Evolutionary conservation across 2,113 vertebrate genomes (phyloP).

Genomic region (Dermatemys mawii): DNA sequence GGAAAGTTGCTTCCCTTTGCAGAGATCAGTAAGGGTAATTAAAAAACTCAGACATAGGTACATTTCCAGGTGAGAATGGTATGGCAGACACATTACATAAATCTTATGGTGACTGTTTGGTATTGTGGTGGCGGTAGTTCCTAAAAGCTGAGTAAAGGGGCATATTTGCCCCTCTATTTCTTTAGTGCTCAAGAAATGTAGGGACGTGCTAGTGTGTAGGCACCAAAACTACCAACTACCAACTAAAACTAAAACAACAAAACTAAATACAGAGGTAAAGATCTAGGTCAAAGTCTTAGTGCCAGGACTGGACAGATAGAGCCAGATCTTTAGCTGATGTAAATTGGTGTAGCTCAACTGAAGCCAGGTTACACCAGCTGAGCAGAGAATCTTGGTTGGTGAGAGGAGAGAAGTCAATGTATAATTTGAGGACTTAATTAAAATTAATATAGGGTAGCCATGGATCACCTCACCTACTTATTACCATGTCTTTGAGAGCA

Average conservation of each 20-base stretch:
- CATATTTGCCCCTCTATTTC: neutral
- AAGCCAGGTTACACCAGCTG: neutral
- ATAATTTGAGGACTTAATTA: neutral
- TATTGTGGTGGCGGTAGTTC: neutral
- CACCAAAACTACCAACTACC: neutral
- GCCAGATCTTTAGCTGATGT: no score
- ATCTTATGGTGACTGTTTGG: neutral
- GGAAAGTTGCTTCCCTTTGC: neutral
- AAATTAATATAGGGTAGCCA: neutral
- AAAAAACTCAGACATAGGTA: neutral
- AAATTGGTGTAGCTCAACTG: neutral
- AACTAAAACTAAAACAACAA: neutral
- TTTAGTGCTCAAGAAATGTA: neutral
- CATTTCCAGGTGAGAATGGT: neutral
- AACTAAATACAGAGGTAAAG: neutral
- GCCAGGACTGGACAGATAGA: no score
- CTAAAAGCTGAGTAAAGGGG: neutral
- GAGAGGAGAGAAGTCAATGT: constrained; percentile 24
- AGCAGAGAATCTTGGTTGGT: neutral
- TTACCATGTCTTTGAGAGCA: neutral
- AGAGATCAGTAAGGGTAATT: neutral
- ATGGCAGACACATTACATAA: neutral
- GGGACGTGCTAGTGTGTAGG: neutral
- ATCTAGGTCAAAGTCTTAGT: neutral
- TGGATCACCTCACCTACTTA: neutral